Evolutionary conservation across 2,113 vertebrate genomes (phyloP).

Genomic region (Ciconia stormi): DNA sequence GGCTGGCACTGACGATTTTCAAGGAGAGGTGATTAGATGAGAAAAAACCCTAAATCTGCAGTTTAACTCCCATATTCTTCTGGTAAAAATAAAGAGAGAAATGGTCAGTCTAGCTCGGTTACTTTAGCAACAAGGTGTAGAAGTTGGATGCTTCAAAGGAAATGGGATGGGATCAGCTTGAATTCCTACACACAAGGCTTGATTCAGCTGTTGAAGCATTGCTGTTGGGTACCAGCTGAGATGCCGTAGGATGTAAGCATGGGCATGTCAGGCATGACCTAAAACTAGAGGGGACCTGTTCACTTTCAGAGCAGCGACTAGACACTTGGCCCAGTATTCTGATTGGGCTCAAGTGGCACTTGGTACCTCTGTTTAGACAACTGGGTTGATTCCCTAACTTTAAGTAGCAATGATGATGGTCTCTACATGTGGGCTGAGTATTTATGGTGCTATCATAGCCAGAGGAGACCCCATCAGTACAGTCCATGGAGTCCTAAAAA

Average conservation of each 20-base stretch:
- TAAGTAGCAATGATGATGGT: neutral
- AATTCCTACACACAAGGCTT: neutral
- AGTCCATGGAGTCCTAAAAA: neutral
- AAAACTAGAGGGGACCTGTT: neutral
- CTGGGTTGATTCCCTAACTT: neutral
- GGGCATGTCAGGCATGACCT: neutral
- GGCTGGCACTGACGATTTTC: neutral
- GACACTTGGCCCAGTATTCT: neutral
- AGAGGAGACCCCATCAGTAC: neutral
- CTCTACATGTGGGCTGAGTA: neutral
- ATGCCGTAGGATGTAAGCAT: neutral
- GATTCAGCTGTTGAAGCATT: neutral
- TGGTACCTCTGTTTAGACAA: neutral
- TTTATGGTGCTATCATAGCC: neutral
- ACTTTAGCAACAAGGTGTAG: neutral
- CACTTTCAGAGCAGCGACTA: neutral
- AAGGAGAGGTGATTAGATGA: neutral
- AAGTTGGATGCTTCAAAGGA: neutral
- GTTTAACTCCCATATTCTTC: neutral
- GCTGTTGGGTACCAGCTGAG: neutral
- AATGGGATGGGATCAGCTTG: neutral
- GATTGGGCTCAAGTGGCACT: neutral
- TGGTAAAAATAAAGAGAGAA: neutral
- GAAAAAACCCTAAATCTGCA: neutral
- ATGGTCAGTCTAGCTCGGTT: neutral